Evolutionary conservation across 2,888 invertebrate species (phyloP).

Genomic region (Ormyrus labotus): DNA sequence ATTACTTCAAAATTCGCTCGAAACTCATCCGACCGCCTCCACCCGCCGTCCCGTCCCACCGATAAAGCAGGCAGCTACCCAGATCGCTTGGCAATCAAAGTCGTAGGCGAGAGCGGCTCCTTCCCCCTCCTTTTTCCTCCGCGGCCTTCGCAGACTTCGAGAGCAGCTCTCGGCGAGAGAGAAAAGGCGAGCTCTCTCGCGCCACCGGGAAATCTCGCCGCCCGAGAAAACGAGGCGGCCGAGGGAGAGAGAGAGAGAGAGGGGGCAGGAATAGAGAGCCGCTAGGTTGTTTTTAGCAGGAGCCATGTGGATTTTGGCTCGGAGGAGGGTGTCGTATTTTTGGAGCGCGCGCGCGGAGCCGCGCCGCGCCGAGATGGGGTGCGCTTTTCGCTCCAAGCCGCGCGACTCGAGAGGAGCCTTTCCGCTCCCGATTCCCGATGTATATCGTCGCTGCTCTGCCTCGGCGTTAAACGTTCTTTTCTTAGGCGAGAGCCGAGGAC

Average conservation of each 20-base stretch:
- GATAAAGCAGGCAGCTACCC: no score
- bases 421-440: background rate
- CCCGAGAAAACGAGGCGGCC: background rate
- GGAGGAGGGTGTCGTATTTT: conserved; percentile 56
- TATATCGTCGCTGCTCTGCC: background rate
- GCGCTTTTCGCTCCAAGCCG: conserved; percentile 28
- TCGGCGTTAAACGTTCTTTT: no score
- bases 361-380: conserved; percentile 32
- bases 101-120: no score
- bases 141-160: no score
- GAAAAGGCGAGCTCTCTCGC: background rate
- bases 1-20: no score
- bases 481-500: no score
- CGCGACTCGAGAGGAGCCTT: background rate
- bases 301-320: conserved; percentile 57
- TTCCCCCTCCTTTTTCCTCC: no score
- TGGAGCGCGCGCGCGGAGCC: conserved; percentile 26
- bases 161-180: no score
- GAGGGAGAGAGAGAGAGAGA: background rate
- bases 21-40: no score
- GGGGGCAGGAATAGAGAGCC: background rate
- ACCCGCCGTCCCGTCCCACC: no score
- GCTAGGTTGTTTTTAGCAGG: conserved; percentile 55
- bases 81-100: no score
- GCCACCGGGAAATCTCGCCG: no score